Base-by-base conservation (phyloP, 2,797 vertebrate species). In the Urocyon cinereoargenteus region DNA sequence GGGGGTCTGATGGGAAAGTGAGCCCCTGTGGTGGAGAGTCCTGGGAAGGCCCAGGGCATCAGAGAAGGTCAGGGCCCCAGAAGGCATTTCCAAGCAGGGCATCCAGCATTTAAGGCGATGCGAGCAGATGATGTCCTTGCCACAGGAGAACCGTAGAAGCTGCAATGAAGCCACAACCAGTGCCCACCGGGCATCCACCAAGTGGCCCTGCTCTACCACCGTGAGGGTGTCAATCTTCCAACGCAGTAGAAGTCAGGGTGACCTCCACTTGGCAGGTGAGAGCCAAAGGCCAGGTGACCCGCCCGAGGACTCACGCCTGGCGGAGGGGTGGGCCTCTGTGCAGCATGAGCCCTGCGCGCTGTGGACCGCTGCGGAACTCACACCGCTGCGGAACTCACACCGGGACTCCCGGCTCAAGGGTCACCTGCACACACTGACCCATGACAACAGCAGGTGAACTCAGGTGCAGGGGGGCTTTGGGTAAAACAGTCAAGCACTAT, bases 81-180 rank as follows among this genome's bases (percentile, higher is more conserved):
- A 49, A 57, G 18, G 7, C 19, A 12, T 28, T 68, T 61, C 73
- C n/a, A 61, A 81, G 55, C 53, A 28, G 2, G 66, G n/a, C 1
- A 15, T 49, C 24, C 55, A 53, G 13, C 55, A 22, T 13, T 8
- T 14, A 34, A 75, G 75, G 31, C 7, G 1, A 15, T 6, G 51
- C 1, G 51, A 51, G 6, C 0, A 4, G 36, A 36, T 13, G 2
- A 16, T 0, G 26, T 24, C 26, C 6, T 1, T 62, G 61, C 31
- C 34, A 55, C 75, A 10, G 9, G 3, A 49, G 22, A 13, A 66
- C 0, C 11, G 12, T 36, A 13, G 73, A 70, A 75, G 21, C 10
- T 9, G 0, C 51, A 72, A 1, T 26, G n/a, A 26, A 75, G 57
- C 9, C 22, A 45, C 55, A 36, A 7, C 26, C 53, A 12, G 34